A percentile compares a stretch with the other conserved stretches of the same genome.
phyloP scores from a whole-genome alignment of 2,113 vertebrate genomes.

The Neofelis nebulosa region DNA sequence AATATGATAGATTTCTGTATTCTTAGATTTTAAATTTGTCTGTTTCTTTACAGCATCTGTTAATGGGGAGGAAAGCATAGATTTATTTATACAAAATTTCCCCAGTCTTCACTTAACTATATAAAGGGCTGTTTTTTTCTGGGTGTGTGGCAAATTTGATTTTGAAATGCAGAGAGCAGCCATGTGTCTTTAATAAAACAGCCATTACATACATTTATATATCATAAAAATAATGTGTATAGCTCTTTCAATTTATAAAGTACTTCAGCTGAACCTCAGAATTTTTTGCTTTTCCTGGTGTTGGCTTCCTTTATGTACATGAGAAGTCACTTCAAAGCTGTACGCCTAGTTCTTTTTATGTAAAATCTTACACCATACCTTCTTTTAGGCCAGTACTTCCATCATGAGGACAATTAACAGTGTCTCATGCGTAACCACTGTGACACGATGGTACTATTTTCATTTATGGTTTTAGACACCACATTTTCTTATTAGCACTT shows the following conservation, averaged over 20 bases:
- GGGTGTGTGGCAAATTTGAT: constrained; percentile 32
- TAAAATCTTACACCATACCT: background rate
- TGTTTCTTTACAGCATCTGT: constrained; percentile 34
- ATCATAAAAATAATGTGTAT: constrained; percentile 52
- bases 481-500: constrained; percentile 35
- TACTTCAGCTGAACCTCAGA: background rate
- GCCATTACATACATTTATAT: constrained; percentile 42
- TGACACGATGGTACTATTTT: constrained; percentile 9
- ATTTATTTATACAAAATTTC: constrained; percentile 37
- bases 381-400: background rate
- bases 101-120: background rate
- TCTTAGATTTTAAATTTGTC: constrained; percentile 44
- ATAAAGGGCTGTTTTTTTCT: background rate
- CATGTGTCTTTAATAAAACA: constrained; percentile 64
- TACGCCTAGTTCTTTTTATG: background rate
- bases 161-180: constrained; percentile 43
- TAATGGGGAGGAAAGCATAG: background rate
- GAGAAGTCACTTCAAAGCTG: constrained; percentile 2
- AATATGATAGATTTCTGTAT: background rate
- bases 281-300: constrained; percentile 20
- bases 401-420: background rate
- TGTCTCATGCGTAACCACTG: background rate
- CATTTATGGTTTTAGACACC: constrained; percentile 38
- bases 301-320: constrained; percentile 10
- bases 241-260: constrained; percentile 56